Conservation (phyloP, 2,797 vertebrate species). For the Squalus acanthias region DNA sequence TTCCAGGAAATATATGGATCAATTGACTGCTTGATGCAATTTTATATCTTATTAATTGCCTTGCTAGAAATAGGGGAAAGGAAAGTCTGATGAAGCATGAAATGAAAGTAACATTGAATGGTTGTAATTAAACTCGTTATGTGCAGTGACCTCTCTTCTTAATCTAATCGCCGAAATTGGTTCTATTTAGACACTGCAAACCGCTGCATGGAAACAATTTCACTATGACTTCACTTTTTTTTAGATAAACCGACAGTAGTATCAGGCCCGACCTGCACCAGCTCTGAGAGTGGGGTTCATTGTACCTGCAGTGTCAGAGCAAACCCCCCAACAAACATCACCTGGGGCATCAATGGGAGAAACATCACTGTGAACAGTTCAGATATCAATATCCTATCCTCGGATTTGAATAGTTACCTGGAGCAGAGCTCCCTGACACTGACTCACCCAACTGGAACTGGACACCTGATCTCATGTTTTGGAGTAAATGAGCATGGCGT, state of each 20-base stretch:
- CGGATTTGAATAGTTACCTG: not conserved
- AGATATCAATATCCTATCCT: not conserved
- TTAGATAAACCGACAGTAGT: not conserved
- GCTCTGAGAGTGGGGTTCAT: not conserved
- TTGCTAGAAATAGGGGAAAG: no score
- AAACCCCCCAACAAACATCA: not conserved
- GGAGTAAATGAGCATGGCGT: not conserved
- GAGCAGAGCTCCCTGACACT: not conserved
- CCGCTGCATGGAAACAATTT: not conserved
- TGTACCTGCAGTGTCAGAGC: not conserved
- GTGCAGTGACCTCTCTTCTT: not conserved
- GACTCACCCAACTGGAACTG: not conserved
- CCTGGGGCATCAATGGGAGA: not conserved
- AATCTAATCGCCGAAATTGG: not conserved
- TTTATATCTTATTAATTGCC: no score
- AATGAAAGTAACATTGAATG: no score
- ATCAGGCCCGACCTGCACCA: not conserved
- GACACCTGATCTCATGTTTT: not conserved
- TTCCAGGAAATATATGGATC: no score
- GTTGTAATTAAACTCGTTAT: no score
- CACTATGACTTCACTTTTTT: not conserved
- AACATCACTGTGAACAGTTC: not conserved
- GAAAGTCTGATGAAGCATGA: no score
- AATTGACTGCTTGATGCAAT: no score
- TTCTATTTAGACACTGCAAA: not conserved